Conservation (phyloP, 1,140 invertebrate genomes). For the Drosophila kanapiae region DNA sequence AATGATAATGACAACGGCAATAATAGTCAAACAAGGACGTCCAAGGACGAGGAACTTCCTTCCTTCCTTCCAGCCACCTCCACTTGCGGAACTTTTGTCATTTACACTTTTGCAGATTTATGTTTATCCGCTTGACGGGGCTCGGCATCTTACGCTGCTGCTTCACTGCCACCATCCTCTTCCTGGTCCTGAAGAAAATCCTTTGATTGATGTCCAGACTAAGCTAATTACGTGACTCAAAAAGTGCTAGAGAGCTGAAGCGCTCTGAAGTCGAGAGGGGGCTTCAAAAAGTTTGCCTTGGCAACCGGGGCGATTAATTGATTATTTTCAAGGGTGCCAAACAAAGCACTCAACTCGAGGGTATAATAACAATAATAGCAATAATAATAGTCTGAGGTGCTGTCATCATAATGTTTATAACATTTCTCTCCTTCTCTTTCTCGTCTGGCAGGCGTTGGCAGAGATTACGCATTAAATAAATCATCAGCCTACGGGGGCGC, state of each 20-base stretch:
- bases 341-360: constrained; percentile 62
- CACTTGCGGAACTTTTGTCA: constrained; percentile 62
- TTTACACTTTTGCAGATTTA: constrained; percentile 78
- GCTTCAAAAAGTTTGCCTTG: constrained; percentile 60
- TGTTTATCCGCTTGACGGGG: constrained; percentile 69
- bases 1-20: constrained; percentile 82
- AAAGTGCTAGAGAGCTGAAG: constrained; percentile 49
- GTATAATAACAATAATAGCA: constrained; percentile 50
- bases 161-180: background rate
- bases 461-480: constrained; percentile 82
- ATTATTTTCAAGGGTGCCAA: constrained; percentile 64
- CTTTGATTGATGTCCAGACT: constrained; percentile 76
- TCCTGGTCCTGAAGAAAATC: constrained; percentile 24
- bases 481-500: constrained; percentile 63
- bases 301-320: constrained; percentile 74
- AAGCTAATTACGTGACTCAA: constrained; percentile 81
- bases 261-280: constrained; percentile 26
- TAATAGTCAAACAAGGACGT: constrained; percentile 68
- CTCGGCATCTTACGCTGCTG: constrained; percentile 8
- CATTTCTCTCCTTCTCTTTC: constrained; percentile 41
- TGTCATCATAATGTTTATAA: constrained; percentile 77
- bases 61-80: constrained; percentile 2
- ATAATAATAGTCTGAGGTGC: constrained; percentile 73
- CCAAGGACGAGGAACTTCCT: constrained; percentile 25
- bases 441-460: constrained; percentile 67